These are phyloP conservation scores for Bellardia bayeri DNA, from an alignment of 2,888 invertebrate genomes.

Conservation along the genomic window DNA sequence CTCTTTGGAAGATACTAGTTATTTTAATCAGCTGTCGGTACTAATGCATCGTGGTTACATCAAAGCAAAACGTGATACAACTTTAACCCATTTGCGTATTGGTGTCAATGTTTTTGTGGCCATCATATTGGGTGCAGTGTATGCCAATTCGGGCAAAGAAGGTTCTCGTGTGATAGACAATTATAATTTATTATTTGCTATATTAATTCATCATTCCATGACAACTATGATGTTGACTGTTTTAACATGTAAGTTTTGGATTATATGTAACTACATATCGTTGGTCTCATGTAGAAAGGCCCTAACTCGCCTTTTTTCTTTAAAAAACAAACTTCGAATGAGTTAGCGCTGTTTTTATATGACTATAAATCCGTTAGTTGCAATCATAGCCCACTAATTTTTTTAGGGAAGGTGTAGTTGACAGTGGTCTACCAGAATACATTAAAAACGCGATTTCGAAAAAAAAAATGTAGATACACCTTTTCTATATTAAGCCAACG, in stretches of 20 bases:
- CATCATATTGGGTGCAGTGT: slow-evolving; percentile 90
- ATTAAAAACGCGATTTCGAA: too few species aligned
- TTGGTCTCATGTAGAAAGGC: too few species aligned
- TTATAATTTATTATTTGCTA: slow-evolving; percentile 95
- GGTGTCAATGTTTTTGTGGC: slow-evolving; percentile 90
- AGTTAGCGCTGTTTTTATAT: too few species aligned
- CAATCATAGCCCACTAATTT: too few species aligned
- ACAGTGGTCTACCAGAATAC: too few species aligned
- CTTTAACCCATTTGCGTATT: slow-evolving; percentile 90
- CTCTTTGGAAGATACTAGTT: slow-evolving; percentile 88
- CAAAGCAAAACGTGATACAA: slow-evolving; percentile 91
- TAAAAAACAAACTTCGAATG: too few species aligned
- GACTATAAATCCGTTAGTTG: too few species aligned
- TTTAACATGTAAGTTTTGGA: slow-evolving; percentile 89
- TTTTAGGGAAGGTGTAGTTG: too few species aligned
- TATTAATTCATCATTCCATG: slow-evolving; percentile 97
- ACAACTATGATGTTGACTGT: slow-evolving; percentile 96
- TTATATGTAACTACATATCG: too few species aligned
- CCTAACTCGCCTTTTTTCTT: too few species aligned
- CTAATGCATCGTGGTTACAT: slow-evolving; percentile 89
- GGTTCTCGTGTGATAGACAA: slow-evolving; percentile 92
- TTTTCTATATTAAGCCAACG: too few species aligned
- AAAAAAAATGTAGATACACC: too few species aligned
- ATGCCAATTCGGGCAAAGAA: slow-evolving; percentile 90
- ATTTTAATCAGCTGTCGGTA: slow-evolving; percentile 89